phyloP scores from a whole-genome alignment of 2,888 invertebrate species.

The Auanema freiburgensis region DNA sequence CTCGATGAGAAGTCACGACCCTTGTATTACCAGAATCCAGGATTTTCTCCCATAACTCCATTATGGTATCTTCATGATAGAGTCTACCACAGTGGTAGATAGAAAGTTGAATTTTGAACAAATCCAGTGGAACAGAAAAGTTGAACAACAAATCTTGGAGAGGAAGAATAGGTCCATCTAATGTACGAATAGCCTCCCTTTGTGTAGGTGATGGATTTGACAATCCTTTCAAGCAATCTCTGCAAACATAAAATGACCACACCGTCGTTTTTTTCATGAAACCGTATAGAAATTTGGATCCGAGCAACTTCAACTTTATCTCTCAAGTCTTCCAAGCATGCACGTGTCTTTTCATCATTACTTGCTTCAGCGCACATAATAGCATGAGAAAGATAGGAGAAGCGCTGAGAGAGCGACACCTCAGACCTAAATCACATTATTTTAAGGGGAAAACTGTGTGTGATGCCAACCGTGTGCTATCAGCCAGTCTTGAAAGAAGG shows the following conservation, averaged over 20 bases:
- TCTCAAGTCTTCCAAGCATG: slow-evolving; percentile 83
- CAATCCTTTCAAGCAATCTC: slow-evolving; percentile 9
- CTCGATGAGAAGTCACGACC: not conserved
- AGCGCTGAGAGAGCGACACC: slow-evolving; percentile 78
- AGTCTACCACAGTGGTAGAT: slow-evolving; percentile 93
- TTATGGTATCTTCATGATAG: slow-evolving; percentile 82
- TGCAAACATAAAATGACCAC: slow-evolving; percentile 5
- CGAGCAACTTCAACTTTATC: slow-evolving; percentile 89
- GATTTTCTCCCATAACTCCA: slow-evolving; percentile 88
- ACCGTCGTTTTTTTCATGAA: not conserved
- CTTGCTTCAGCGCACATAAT: slow-evolving; percentile 89
- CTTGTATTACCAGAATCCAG: slow-evolving; percentile 65
- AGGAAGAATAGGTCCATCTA: slow-evolving; percentile 32
- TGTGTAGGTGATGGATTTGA: not conserved
- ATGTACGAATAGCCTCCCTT: slow-evolving; percentile 21
- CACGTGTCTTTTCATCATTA: slow-evolving; percentile 69
- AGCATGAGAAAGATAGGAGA: slow-evolving; percentile 88
- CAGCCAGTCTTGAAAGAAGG: slow-evolving; percentile 84
- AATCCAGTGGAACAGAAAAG: slow-evolving; percentile 41
- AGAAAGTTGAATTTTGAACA: slow-evolving; percentile 82
- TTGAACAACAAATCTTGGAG: slow-evolving; percentile 35
- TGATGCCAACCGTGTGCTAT: slow-evolving; percentile 66
- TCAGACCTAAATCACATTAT: slow-evolving; percentile 73
- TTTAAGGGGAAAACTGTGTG: not conserved
- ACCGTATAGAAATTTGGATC: slow-evolving; percentile 69